Base-by-base conservation (phyloP, 2,888 invertebrate species). In the Drosophila algonquin region DNA sequence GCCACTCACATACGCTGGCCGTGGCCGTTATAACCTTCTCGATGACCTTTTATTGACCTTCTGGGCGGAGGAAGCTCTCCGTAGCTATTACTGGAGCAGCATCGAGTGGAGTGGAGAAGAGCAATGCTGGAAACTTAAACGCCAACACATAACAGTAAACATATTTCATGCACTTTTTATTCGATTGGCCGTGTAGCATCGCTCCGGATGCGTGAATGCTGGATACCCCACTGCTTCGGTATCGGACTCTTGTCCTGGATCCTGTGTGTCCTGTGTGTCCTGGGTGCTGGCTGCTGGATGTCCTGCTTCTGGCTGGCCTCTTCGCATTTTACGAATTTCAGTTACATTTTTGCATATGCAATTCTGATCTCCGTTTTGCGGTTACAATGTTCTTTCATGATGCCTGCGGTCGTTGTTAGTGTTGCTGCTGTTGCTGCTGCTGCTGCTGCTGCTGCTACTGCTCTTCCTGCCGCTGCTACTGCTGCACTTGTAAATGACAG, bases 331-430 rank as follows among this genome's bases (percentile, higher is more conserved):
- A 52, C 72, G 83, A 80, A 82, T 82, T 80, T 80, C 80, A 75
- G 80, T 80, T 80, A 83, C 79, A 81, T 83, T 81, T 81, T 81
- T 81, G 81, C 81, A 81, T 81, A 81, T 81, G 81, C 84, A 83
- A 81, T 81, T 78, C 80, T 82, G 80, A 80, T 80, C 80, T 82
- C 77, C 82, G 83, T 68, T 83, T 81, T 81, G 81, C 69, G 81
- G 81, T 81, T 83, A 60, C 80, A 79, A 74, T 74, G 74, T 67
- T 70, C 70, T 65, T 61, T 63, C 75, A 64, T 51, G 60, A 57
- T 67, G 80, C 73, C 80, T 77, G 73, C 68, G 65, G 77, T 63
- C 64, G 72, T 67, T 79, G 77, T 56, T 65, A 63, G 35, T 55
- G 24, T 12, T 69, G 61, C 62, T 48, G 56, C 46, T 62, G 21